phyloP scores from a whole-genome alignment of 2,113 vertebrate species.

The Peromyscus polionotus region DNA sequence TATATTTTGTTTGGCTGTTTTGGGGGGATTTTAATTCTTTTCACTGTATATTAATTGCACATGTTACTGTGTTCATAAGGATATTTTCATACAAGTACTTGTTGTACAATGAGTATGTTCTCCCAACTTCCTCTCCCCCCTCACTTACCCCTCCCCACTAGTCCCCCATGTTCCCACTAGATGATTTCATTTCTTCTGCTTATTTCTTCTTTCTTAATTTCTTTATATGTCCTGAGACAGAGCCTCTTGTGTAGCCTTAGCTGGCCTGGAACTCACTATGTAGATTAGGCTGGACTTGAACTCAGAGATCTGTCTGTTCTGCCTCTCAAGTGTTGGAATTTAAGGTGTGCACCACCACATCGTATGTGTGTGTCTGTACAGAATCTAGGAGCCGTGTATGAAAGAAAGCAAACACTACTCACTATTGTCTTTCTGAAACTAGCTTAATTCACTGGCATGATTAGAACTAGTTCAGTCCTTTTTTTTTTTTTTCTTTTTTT shows the following conservation, averaged over 20 bases:
- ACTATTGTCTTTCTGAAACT: too few relatives aligned
- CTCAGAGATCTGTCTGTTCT: background rate
- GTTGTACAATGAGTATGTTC: too few relatives aligned
- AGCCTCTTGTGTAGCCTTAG: too few relatives aligned
- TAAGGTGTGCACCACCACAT: background rate
- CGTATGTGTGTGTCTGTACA: too few relatives aligned
- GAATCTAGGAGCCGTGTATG: too few relatives aligned
- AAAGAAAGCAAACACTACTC: too few relatives aligned
- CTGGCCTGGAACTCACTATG: too few relatives aligned
- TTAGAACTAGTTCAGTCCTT: too few relatives aligned
- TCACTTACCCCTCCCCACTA: too few relatives aligned
- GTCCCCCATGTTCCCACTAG: background rate
- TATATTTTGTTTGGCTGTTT: background rate
- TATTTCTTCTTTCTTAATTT: background rate
- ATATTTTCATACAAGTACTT: background rate
- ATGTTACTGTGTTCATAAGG: background rate
- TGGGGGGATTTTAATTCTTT: background rate
- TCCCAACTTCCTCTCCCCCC: background rate
- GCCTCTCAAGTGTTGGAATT: background rate
- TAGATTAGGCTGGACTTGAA: too few relatives aligned
- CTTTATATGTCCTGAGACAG: background rate
- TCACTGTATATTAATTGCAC: background rate
- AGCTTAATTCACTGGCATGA: too few relatives aligned
- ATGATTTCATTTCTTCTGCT: background rate
- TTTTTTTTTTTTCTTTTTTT: background rate